Evolutionary conservation across 2,113 vertebrate genomes (phyloP).

Genomic region (Dinomys branickii): DNA sequence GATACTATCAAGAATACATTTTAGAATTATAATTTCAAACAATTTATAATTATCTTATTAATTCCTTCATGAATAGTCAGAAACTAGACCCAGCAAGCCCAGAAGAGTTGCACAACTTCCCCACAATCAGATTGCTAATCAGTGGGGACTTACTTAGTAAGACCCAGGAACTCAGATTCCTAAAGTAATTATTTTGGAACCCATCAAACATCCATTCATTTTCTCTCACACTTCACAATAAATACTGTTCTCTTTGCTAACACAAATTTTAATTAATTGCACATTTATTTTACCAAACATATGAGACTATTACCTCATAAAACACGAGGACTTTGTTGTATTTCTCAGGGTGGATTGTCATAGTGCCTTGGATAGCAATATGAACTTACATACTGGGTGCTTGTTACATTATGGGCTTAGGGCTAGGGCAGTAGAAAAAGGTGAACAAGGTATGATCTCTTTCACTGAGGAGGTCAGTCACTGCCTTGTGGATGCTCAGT

Average conservation of each 20-base stretch:
- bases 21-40: neutral
- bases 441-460: neutral
- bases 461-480: neutral
- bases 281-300: neutral
- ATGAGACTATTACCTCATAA: neutral
- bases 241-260: conserved; percentile 10
- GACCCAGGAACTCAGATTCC: neutral
- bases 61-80: neutral
- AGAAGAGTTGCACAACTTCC: neutral
- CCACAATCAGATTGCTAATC: neutral
- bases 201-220: neutral
- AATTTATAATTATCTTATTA: neutral
- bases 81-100: neutral
- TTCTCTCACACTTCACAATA: neutral
- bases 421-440: neutral
- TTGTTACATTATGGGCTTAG: neutral
- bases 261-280: neutral
- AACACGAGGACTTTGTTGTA: neutral
- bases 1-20: neutral
- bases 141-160: neutral
- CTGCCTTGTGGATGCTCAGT: neutral
- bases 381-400: neutral
- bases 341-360: neutral
- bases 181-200: neutral
- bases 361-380: neutral